Evolutionary conservation across 2,888 invertebrate genomes (phyloP), one percentile per base, ranked within the genome.

Genomic region (Periphyllus acericola): DNA sequence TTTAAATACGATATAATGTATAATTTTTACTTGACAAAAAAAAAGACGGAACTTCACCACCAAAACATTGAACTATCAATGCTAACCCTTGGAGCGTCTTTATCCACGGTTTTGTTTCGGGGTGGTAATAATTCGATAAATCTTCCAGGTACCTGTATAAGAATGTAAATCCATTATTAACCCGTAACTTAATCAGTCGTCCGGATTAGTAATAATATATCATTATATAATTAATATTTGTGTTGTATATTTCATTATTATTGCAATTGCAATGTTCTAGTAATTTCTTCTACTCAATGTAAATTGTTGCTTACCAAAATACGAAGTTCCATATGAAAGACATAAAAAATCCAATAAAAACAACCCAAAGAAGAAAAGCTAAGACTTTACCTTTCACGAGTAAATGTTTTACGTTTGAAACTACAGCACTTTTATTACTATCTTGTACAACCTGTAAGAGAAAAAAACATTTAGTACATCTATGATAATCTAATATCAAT

Each of bases 31-130:
- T 52, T 34, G 97, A 97, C 3, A 96, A 92, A 91, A 97, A 96
- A 92, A 97, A 95, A 91, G 97, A 96, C 0, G 97, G 97, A 90
- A 97, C 92, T 91, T 97, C 97, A 0, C 97, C 97, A 36, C 94
- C 93, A 90, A 97, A 95, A 85, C 95, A 96, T 91, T 97, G 96
- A 88, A 96, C 94, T 11, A 94, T 95, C 91, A 94, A 95, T 29
- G 94, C 94, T 0, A 95, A 91, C 0, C 96, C 96, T 91, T 96
- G 95, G n/a, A 96, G 90, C 0, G 96, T 95, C 91, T 96, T 96
- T 21, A 94, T 93, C 91, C 94, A 94, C 19, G 92, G 91, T 0
- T 92, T 91, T 2, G 91, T 91, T 89, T 92, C 92, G 34, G 92
- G 92, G 89, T 92, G 91, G 0, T 90, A 91, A 3, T 90, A 91